Evolutionary conservation across 2,113 vertebrate species (phyloP), one percentile per base, ranked within the genome.

Genomic region (Sorex fumeus): DNA sequence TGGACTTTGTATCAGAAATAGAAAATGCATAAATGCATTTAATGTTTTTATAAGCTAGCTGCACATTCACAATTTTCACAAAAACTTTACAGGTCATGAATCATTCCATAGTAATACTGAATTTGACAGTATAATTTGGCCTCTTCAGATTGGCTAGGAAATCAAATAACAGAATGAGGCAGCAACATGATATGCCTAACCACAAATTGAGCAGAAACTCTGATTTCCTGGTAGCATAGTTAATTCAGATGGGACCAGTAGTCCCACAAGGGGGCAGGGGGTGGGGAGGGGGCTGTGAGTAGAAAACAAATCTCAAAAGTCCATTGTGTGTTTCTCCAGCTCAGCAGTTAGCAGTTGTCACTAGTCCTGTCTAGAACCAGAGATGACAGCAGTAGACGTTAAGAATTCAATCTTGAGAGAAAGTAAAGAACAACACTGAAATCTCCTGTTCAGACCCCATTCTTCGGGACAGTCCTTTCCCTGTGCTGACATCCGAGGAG

Each of bases 281-380:
- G 53, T 2, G 53, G 16, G 5, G 53, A 16, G 53, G 53, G 18
- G n/a, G n/a, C n/a, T n/a, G 40, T 40, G 40, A 7, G 40, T 40
- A 40, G 40, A n/a, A 19, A 9, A 2, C 13, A 77, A 21, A 30
- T 60, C 53, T 43, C 30, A 25, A 16, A 75, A 32, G 3, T 30
- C 12, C 15, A 16, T 1, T 2, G 1, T 15, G 27, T 50, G 12
- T 6, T 2, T 28, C 2, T 53, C 19, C 4, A 6, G 25, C 4
- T 27, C 21, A 75, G 27, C 23, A 36, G 11, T 16, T 19, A 64
- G 8, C 12, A 30, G 23, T 23, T 47, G 15, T 16, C 19, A 10
- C 13, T 34, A 5, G 43, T 53, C 10, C 16, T 12, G 8, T 50
- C 21, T 50, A 79, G 18, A 13, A 2, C 27, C 30, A 62, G 27